Evolutionary conservation across 2,888 invertebrate species (phyloP).

Genomic region (Arrhopalites spinosus): DNA sequence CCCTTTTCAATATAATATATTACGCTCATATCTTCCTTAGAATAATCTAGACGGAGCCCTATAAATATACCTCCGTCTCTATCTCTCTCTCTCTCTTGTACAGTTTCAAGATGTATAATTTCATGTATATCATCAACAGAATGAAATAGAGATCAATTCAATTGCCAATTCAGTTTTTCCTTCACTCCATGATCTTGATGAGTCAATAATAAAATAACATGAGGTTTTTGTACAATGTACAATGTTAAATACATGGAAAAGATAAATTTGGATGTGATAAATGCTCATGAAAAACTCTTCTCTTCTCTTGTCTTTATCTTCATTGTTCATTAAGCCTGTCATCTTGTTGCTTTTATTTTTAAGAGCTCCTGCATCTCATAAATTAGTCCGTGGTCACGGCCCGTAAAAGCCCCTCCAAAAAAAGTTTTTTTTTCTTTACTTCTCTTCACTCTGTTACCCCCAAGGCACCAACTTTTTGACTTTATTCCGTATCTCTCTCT

Average conservation of each 20-base stretch:
- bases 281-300: not conserved
- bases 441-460: too few relatives aligned
- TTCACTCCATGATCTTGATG: not conserved
- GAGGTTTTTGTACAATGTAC: too few relatives aligned
- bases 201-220: not conserved
- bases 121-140: too few relatives aligned
- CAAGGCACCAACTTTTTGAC: too few relatives aligned
- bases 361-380: slow-evolving; percentile 18
- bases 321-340: slow-evolving; percentile 28
- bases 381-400: not conserved
- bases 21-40: too few relatives aligned
- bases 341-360: slow-evolving; percentile 33
- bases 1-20: not conserved
- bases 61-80: not conserved
- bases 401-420: too few relatives aligned
- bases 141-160: not conserved
- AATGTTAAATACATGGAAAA: too few relatives aligned
- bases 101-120: too few relatives aligned
- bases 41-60: too few relatives aligned
- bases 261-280: slow-evolving; percentile 14
- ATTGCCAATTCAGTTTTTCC: slow-evolving; percentile 4
- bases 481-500: too few relatives aligned
- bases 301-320: not conserved
- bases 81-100: not conserved
- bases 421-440: not conserved